Evolutionary conservation across 2,888 invertebrate species (phyloP), one percentile per base, ranked within the genome.

Genomic region (Halictus ligatus): DNA sequence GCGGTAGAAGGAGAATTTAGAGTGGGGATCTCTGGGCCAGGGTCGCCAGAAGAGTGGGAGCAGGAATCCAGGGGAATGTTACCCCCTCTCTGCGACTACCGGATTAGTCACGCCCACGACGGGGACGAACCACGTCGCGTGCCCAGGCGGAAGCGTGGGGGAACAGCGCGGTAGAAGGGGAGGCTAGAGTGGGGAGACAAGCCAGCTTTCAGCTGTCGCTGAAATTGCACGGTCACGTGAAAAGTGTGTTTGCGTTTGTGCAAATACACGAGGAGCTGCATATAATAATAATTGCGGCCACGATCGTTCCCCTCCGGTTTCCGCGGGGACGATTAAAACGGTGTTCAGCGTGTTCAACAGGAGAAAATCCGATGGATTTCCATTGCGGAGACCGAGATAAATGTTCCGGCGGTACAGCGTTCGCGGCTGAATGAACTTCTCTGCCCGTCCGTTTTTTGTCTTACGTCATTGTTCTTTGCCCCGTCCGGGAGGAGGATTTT

Each of bases 281-380:
- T 69, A 74, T 3, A 1, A 18, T 8, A 29, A 29, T 74, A 67
- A 85, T 85, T 48, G 85, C 40, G 54, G 58, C 46, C 15, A 5
- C 2, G 43, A 10, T 35, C 40, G 15, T 79, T 48, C 75, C 64
- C n/a, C 40, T 29, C 64, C 25, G 2, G 50, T 46, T n/a, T 35
- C 64, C 50, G 29, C 25, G 35, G 50, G 35, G 43, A 84, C 50
- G 72, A 84, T 85, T 85, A 84, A 79, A 85, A 84, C 64, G 40
- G 54, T 10, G 48, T 79, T 79, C 80, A 67, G 69, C 35, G 80
- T 85, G 80, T 85, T 80, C 80, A 72, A 29, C 48, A 67, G 29
- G 50, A 58, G 58, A 25, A 60, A 35, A 58, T 78, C 29, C 75
- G 74, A 84, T 75, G 84, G 75, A 71, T 78, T 78, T 84, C 75